Base-by-base conservation (phyloP, 1,140 invertebrate species). In the Scaptomyza graminum region DNA sequence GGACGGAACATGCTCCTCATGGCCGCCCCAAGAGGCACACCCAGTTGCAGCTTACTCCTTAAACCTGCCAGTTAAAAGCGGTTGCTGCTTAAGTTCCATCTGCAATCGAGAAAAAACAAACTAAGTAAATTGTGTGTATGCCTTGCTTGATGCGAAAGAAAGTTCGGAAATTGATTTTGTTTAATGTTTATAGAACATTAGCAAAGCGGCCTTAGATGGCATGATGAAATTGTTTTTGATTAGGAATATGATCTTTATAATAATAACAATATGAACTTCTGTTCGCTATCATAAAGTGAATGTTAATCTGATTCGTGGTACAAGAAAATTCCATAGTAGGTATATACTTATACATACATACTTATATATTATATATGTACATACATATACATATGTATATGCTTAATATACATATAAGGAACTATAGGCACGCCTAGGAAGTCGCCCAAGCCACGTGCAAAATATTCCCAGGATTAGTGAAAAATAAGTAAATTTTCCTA, bases 1-100 rank as follows among this genome's bases (percentile, higher is more conserved):
- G 90, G 90, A 79, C 61, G 87, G 67, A 92, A 90, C 91, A 92
- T 92, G 65, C 79, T 89, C 54, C 41, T 52, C 52, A 60, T 60
- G 50, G 16, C 62, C 70, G 59, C 44, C 70, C 56, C 43, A 31
- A 47, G 25, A 47, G 31, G 51, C 41, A 37, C 31, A 28, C 15
- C 51, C 25, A 55, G 25, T n/a, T 37, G 22, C 7, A 9, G 16
- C 12, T 73, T 37, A 68, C 51, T 73, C 22, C 39, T 28, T 55
- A 15, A 49, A 18, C 56, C 65, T 44, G 16, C 56, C 43, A 62
- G 34, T 62, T 18, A 49, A 68, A 43, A n/a, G 67, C 11, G 41
- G 13, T 49, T 55, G 52, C 31, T 18, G 52, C 57, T 39, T 25
- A 5, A 16, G 41, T 31, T 61, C 56, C 82, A 85, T 85, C 82